A percentile compares a stretch with the other conserved stretches of the same genome.
These are phyloP conservation scores for Morinoia aosen DNA, from an alignment of 2,888 invertebrate species.

Conservation along the genomic window DNA sequence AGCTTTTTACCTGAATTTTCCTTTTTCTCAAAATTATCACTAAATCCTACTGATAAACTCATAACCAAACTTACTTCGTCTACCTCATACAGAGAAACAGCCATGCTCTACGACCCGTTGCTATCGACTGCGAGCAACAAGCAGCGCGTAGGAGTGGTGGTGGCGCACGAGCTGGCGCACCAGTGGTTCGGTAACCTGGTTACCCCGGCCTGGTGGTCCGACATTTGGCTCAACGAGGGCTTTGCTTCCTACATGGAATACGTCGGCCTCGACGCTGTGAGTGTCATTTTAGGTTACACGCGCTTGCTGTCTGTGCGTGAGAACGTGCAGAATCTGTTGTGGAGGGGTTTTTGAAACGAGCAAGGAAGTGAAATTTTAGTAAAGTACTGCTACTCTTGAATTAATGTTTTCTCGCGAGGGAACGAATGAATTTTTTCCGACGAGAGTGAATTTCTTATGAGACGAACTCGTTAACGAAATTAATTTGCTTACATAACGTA, in stretches of 20 bases:
- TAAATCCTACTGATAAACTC: neutral
- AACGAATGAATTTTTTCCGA: no score
- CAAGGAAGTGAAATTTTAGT: no score
- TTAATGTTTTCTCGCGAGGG: no score
- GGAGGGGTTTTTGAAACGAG: no score
- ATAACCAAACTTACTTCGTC: neutral
- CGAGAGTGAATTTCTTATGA: no score
- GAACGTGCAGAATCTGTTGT: no score
- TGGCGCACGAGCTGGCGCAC: slow-evolving; percentile 82
- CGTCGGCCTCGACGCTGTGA: slow-evolving; percentile 76
- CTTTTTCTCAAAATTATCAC: neutral
- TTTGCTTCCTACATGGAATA: slow-evolving; percentile 82
- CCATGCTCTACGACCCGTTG: slow-evolving; percentile 70
- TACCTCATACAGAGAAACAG: slow-evolving; percentile 70
- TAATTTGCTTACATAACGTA: no score
- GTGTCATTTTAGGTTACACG: neutral
- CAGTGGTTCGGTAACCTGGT: slow-evolving; percentile 79
- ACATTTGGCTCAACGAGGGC: slow-evolving; percentile 74
- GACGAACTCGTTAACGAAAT: no score
- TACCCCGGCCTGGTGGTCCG: slow-evolving; percentile 72
- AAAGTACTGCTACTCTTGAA: no score
- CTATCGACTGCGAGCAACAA: slow-evolving; percentile 69
- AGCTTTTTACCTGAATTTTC: neutral
- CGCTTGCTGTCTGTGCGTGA: neutral
- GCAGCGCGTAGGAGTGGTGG: slow-evolving; percentile 70